Evolutionary conservation across 1,140 invertebrate species (phyloP).

Genomic region (Sarcophaga peregrina): DNA sequence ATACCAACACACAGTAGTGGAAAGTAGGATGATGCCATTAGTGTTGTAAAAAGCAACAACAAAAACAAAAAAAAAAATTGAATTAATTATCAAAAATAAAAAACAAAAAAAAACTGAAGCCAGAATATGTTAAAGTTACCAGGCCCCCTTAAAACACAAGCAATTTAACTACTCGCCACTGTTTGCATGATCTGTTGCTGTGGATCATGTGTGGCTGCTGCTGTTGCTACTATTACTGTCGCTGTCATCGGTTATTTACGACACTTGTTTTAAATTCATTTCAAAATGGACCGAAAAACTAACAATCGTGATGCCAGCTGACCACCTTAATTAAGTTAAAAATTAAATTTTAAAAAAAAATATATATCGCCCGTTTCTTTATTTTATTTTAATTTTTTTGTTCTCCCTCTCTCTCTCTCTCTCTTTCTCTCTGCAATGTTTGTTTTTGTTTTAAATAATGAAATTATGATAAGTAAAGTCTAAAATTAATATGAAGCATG

Average conservation of each 20-base stretch:
- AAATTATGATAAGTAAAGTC: conserved; percentile 14
- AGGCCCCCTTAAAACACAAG: too few species aligned
- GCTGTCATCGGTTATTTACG: background rate
- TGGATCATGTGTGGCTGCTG: too few species aligned
- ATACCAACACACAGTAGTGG: background rate
- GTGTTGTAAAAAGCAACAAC: background rate
- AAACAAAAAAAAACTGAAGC: background rate
- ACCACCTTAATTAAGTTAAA: conserved; percentile 40
- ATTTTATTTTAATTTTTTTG: too few species aligned
- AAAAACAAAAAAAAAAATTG: background rate
- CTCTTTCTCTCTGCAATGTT: too few species aligned
- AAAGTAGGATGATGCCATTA: too few species aligned
- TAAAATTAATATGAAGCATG: conserved; percentile 1
- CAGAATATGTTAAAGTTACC: background rate
- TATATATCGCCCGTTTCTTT: too few species aligned
- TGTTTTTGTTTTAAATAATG: background rate
- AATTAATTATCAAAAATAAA: background rate
- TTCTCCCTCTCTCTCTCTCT: too few species aligned
- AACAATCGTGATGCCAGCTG: background rate
- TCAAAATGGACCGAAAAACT: background rate
- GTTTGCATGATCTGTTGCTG: too few species aligned
- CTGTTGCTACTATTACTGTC: background rate
- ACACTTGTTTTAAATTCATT: background rate
- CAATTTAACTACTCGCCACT: background rate
- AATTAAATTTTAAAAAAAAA: background rate